Conservation (phyloP, 2,888 invertebrate species). For the Diachrysia chrysitis region DNA sequence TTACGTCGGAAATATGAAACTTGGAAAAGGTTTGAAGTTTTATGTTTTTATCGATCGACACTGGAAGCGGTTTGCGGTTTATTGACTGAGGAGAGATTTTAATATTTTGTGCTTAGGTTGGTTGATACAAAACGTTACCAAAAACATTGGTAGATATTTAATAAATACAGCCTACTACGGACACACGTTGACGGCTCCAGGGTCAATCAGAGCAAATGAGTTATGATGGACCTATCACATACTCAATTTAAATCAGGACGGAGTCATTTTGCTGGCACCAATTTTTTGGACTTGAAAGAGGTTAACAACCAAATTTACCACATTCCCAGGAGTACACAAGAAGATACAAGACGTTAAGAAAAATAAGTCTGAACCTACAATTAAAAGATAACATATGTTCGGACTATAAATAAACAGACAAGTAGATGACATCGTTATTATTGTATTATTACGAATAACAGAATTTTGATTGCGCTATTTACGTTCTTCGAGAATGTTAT, state of each 20-base stretch:
- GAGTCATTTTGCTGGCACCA: too few species aligned
- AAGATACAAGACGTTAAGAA: too few species aligned
- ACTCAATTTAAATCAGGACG: too few species aligned
- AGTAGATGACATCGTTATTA: constrained; percentile 24
- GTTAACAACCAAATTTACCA: too few species aligned
- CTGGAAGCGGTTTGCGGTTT: constrained; percentile 1
- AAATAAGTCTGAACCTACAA: too few species aligned
- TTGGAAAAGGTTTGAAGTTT: constrained; percentile 36
- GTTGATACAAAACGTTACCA: not conserved
- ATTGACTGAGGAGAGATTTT: not conserved
- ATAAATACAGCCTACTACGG: too few species aligned
- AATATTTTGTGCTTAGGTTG: not conserved
- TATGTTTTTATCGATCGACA: constrained; percentile 13
- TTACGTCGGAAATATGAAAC: constrained; percentile 32
- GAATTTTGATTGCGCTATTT: constrained; percentile 33
- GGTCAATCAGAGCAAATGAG: too few species aligned
- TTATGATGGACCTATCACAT: too few species aligned
- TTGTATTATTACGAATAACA: constrained; percentile 32
- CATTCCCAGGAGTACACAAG: too few species aligned
- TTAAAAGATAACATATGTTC: too few species aligned
- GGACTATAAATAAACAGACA: not conserved
- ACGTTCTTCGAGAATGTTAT: constrained; percentile 27
- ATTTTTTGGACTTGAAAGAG: too few species aligned
- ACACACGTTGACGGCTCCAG: too few species aligned
- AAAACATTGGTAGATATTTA: not conserved